Base-by-base conservation (phyloP, 2,797 vertebrate species). In the Mus minutoides region DNA sequence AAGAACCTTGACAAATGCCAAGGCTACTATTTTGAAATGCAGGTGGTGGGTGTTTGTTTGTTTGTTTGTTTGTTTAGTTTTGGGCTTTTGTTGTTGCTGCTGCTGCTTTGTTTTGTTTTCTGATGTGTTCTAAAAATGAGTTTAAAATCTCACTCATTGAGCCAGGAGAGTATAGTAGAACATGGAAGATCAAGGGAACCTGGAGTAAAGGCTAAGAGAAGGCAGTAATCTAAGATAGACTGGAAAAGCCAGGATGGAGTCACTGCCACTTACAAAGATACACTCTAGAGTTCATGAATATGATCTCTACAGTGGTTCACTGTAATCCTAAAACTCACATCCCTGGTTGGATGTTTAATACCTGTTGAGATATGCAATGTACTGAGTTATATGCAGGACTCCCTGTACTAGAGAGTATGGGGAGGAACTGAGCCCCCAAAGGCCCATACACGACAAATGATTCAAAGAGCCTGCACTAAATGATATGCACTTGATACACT, bases 11-110 rank as follows among this genome's bases (percentile, higher is more conserved):
- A 37, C 29, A 86, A 85, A 78, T 17, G 37, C n/a, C n/a, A 83
- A 87, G 43, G 49, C 31, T 84, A 79, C 34, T 6, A 80, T 96
- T 84, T 62, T 91, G 34, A 12, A 85, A 92, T 91, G 77, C 13
- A 52, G 43, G 13, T 75, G 13, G 29, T 34, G 60, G n/a, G n/a
- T 26, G 37, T 67, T 58, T 49, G 26, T 58, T 94, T 94, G 46
- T 17, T 75, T 26, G 37, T 67, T 58, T 49, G 26, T 58, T 94
- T 94, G 46, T 17, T 75, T 90, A 17, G 73, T 22, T 49, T 49
- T 76, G 29, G 6, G 7, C 69, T 62, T 31, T 67, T 34, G 58
- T n/a, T 56, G 21, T 60, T 94, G 14, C 1, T 69, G 34, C 9
- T 94, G 46, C 17, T 21, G 82, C 67, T 69, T 64, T 6, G 19